Evolutionary conservation across 1,140 invertebrate genomes (phyloP), one percentile per base, ranked within the genome.

Genomic region (Asobara japonica): DNA sequence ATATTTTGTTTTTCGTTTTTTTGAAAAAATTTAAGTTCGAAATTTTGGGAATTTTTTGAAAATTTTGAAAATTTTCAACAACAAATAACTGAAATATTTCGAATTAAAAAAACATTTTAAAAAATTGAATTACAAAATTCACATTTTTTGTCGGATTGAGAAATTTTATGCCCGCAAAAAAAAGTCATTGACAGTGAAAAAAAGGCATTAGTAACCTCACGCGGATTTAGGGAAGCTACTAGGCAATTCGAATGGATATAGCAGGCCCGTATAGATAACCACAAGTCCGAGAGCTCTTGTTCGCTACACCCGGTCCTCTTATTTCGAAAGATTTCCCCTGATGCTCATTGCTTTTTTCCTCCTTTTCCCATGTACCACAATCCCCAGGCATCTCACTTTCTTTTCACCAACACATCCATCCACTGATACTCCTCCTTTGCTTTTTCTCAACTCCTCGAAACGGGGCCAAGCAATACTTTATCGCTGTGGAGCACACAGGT

Each of bases 251-350:
- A 60, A 60, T 60, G 25, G 25, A 60, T 60, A 60, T 18, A 41
- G 16, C 5, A 11, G 7, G 20, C 65, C 22, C 31, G 36, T 45
- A 27, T 22, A 45, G 38, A 45, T 45, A 67, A 67, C 41, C 65
- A 45, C 65, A 16, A 48, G 29, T 2, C 45, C 66, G 27, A 20
- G 27, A 30, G 41, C 25, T 18, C 38, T 41, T 13, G 6, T 10
- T 45, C 16, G 31, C 45, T 68, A 51, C 27, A 29, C 6, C n/a
- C 25, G 41, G 13, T 56, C 41, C 45, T 16, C 61, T 65, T 71
- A 65, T 71, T 71, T 65, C 27, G 61, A 30, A 48, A 71, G 69
- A 71, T 71, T 71, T 71, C 69, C 69, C 69, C 61, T 38, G 56
- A 65, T 65, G 69, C 61, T 65, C 69, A 65, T 71, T 65, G 69